Conservation (phyloP, 2,113 vertebrate genomes). For the Sapayoa aenigma region DNA sequence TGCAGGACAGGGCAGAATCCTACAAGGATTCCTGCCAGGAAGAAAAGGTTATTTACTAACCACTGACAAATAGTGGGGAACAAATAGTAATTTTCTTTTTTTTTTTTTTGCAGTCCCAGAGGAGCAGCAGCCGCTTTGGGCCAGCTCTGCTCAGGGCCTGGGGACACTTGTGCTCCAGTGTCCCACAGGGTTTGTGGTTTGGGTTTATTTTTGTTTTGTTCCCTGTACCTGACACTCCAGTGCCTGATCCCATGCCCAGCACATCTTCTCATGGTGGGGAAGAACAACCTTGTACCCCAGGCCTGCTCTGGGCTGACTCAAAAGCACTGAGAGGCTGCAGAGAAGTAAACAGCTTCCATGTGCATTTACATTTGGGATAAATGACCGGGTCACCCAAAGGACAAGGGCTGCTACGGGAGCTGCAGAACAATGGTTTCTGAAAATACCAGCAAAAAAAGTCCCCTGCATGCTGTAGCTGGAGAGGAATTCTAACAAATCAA, state of each 20-base stretch:
- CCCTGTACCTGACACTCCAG: neutral
- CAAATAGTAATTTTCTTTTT: neutral
- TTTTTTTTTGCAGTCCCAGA: neutral
- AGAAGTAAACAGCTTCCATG: slow-evolving; percentile 51
- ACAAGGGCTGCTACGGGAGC: slow-evolving; percentile 16
- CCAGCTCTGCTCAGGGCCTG: neutral
- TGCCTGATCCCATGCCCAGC: neutral
- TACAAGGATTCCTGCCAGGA: neutral
- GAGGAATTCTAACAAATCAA: neutral
- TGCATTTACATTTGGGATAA: slow-evolving; percentile 17
- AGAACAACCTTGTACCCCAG: neutral
- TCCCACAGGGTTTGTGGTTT: neutral
- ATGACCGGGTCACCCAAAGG: slow-evolving; percentile 53
- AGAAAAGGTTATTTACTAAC: neutral
- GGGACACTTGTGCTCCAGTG: neutral
- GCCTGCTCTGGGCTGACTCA: slow-evolving; percentile 19
- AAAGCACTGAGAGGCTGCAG: neutral
- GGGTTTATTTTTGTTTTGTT: neutral
- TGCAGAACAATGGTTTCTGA: neutral
- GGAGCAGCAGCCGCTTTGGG: neutral
- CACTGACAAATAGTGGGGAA: neutral
- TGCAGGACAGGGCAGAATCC: neutral
- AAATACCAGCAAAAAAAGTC: neutral
- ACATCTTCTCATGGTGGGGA: neutral
- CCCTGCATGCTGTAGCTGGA: neutral